phyloP scores from a whole-genome alignment of 2,113 vertebrate genomes.

The Orycteropus afer region DNA sequence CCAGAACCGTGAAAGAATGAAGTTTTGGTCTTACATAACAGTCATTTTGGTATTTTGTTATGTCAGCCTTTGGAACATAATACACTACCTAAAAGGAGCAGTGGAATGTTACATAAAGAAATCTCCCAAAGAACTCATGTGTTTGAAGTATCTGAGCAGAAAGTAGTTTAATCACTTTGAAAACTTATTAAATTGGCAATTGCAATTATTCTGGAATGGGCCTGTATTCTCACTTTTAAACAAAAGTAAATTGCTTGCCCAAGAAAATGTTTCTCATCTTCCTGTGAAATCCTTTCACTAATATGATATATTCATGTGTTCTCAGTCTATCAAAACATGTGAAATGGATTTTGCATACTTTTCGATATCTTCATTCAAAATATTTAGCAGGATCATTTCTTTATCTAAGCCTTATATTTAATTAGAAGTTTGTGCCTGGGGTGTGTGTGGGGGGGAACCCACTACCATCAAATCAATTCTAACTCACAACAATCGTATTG shows the following conservation, averaged over 20 bases:
- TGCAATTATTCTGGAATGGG: neutral
- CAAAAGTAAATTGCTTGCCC: neutral
- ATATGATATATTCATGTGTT: neutral
- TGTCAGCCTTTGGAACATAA: no score
- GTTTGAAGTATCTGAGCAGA: neutral
- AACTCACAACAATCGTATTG: no score
- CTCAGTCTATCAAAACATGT: neutral
- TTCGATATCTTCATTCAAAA: neutral
- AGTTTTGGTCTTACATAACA: no score
- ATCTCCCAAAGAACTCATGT: neutral
- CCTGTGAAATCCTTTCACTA: neutral
- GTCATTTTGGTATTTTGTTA: no score
- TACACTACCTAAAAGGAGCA: neutral
- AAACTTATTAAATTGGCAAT: neutral
- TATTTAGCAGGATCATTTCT: neutral
- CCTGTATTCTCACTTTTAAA: neutral
- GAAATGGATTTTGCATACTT: neutral
- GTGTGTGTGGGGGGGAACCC: no score
- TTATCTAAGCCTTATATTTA: neutral
- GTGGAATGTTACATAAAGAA: neutral
- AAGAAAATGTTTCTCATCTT: neutral
- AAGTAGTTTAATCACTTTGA: neutral
- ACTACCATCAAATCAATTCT: no score
- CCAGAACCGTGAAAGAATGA: no score
- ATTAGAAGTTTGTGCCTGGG: neutral